Conservation (phyloP, 2,888 invertebrate species). For the Cryptophagus acutangulus region DNA sequence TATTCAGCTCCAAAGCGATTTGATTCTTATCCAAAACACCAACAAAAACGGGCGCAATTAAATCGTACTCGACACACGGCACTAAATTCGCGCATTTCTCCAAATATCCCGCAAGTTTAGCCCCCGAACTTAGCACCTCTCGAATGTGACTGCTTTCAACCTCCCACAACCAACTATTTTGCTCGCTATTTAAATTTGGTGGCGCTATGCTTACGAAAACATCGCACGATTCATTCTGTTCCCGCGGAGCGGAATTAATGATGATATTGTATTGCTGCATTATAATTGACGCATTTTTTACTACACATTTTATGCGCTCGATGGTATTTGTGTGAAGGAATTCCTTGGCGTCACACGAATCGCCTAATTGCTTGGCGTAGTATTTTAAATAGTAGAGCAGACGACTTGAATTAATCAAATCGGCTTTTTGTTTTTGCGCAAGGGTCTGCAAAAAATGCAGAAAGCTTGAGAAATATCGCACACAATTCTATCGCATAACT, state of each 20-base stretch:
- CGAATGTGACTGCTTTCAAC: constrained; percentile 27
- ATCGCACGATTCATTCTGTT: constrained; percentile 31
- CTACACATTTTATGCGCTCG: constrained; percentile 48
- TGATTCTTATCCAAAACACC: constrained; percentile 24
- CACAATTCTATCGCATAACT: too few relatives aligned
- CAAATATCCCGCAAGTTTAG: constrained; percentile 28
- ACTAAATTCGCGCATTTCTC: constrained; percentile 29
- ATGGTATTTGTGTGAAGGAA: constrained; percentile 36
- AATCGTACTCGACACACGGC: constrained; percentile 30
- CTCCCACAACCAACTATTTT: constrained; percentile 37
- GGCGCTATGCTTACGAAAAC: constrained; percentile 19
- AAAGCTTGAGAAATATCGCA: not conserved
- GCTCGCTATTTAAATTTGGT: constrained; percentile 23
- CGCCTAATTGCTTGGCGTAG: constrained; percentile 46
- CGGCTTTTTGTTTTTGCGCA: constrained; percentile 61
- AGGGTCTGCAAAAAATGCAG: constrained; percentile 50
- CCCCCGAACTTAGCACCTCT: constrained; percentile 19
- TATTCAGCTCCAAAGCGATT: constrained; percentile 28
- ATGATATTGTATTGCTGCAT: constrained; percentile 66
- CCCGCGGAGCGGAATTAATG: constrained; percentile 58
- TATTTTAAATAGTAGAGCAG: constrained; percentile 55
- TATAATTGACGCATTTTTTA: constrained; percentile 52
- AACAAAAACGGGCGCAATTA: constrained; percentile 31
- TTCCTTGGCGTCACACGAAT: constrained; percentile 34
- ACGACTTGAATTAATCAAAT: constrained; percentile 56